Base-by-base conservation (phyloP, 2,888 invertebrate genomes). In the Micoletzkya japonica region DNA sequence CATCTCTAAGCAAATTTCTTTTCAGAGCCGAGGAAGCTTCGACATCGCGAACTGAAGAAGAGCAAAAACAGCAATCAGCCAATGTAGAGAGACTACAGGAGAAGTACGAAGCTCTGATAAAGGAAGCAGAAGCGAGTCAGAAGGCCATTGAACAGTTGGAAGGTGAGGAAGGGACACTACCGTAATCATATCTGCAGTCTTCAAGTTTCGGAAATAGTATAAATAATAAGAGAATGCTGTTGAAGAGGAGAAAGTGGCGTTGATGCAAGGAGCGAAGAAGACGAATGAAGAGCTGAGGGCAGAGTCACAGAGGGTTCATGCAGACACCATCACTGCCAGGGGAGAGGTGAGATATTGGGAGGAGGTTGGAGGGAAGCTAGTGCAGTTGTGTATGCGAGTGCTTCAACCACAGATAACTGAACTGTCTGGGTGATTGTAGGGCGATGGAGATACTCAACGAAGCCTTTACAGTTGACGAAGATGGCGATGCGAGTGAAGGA, bases 71-170 rank as follows among this genome's bases (percentile, higher is more conserved):
- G 57, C 14, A 44, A 44, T 37, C 26, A 34, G 49, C 14, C 4
- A 37, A 68, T 28, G 72, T 57, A 52, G 66, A 68, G 26, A 63
- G 67, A 32, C 44, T 72, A 60, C 70, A 73, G 44, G 71, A 74
- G 34, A 74, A 73, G 54, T 58, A 70, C 0, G 72, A 74, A 10
- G 75, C 66, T 56, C 30, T 74, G 28, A 49, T 69, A 14, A 63
- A 66, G 56, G 76, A 77, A 60, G 64, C 74, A 17, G 76, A 75
- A 26, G 52, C 64, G 14, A 71, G 73, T 14, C 73, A 70, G 59
- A 58, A 54, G 56, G 67, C 71, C 26, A 70, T 74, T 49, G 72
- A 74, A 44, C 71, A 74, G 50, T 58, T 78, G 20, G 74, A 75
- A 70, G 74, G 76, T 76, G 7, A 58, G 56, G 7, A 7, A 17